Evolutionary conservation across 2,888 invertebrate species (phyloP), one percentile per base, ranked within the genome.

Genomic region (Conops quadrifasciatus): DNA sequence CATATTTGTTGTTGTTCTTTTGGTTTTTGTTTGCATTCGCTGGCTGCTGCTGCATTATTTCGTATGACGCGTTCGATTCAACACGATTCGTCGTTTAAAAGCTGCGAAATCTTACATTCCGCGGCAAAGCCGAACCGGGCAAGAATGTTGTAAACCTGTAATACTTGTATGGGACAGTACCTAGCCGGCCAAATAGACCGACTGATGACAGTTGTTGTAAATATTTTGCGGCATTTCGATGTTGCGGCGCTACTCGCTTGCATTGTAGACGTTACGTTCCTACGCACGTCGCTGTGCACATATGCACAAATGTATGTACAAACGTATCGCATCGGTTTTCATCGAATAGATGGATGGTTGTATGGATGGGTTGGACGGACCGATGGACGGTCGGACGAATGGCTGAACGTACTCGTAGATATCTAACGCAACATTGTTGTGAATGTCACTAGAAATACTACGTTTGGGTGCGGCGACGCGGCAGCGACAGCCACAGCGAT

Each of bases 91-190:
- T 36, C 36, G 26, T 36, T 36, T 21, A 62, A 59, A 47, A 67
- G 28, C 51, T 30, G 62, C 68, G 36, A 68, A 68, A 68, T 36
- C 30, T 36, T 56, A 16, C 62, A 68, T 60, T 51, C 62, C 68
- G 62, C n/a, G 43, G 30, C 13, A 36, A 60, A 60, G 45, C 11
- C 36, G 58, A 70, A 58, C 71, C 49, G 63, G 69, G 69, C 71
- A 60, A 70, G 63, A 71, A 71, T 67, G 63, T 71, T 71, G 70
- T 70, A 70, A 73, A 73, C 71, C 70, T 70, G 73, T 71, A 73
- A 73, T 58, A 73, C 73, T 71, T 71, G 73, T 53, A 36, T 72
- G 70, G 62, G 26, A 30, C 19, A 47, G 53, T 36, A 36, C 36
- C 36, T 4, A 36, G 9, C 9, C n/a, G n/a, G n/a, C n/a, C 1